Evolutionary conservation across 2,888 invertebrate species (phyloP), one percentile per base, ranked within the genome.

Genomic region (Apamea epomidion): DNA sequence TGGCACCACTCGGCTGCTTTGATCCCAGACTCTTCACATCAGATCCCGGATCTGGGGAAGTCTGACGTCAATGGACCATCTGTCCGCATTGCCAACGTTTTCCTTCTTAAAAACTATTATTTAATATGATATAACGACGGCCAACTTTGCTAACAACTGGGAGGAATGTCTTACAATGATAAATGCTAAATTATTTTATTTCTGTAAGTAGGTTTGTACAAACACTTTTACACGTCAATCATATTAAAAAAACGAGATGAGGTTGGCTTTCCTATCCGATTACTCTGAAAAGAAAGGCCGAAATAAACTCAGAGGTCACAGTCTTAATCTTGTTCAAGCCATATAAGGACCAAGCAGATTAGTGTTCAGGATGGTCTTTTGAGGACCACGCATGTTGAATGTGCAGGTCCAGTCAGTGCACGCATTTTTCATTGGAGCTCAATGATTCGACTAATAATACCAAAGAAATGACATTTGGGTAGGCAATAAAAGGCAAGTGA

Each of bases 51-150:
- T 82, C 45, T 67, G 65, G 45, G 48, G 32, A 18, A 82, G 25
- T 70, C 25, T 83, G 82, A 83, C 87, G 82, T 83, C 82, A 86
- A 54, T 54, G 64, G n/a, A 60, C 76, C 82, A 83, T 83, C 37
- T 83, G 82, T 42, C n/a, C 32, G 45, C 29, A n/a, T 18, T 48
- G 37, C 54, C 54, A 67, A 48, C 42, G 60, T 82, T 86, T 86
- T 70, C 42, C 51, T 74, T 37, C 42, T 74, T 60, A 86, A 74
- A 74, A 75, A 86, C 42, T 42, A 62, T 68, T 68, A 72, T 7
- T 64, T 70, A 60, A 60, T 51, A 54, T 37, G 0, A 76, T 54
- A n/a, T 37, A 69, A 69, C 51, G 45, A 42, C 14, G 6, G 45
- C 21, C 42, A 69, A 18, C 29, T 62, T 85, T 54, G 42, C 32